Conservation (phyloP, 2,888 invertebrate genomes). For the Platycheirus rosarum region DNA sequence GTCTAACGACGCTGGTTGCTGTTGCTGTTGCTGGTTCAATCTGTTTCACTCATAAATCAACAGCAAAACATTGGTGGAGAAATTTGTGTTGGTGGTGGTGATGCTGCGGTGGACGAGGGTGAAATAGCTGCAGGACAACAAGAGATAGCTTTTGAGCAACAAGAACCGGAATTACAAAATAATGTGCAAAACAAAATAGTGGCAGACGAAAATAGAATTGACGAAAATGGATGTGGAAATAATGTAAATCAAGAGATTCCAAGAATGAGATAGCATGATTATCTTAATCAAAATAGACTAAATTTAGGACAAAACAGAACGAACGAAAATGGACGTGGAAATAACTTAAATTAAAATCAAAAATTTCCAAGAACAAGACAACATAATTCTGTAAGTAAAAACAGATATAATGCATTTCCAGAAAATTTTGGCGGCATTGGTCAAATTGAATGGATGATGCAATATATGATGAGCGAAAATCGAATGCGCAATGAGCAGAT, state of each 20-base stretch:
- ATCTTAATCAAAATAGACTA: conserved; percentile 1
- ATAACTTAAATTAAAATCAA: conserved; percentile 74
- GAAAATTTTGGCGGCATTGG: neutral
- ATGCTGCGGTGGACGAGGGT: conserved; percentile 12
- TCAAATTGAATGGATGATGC: conserved; percentile 5
- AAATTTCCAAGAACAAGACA: neutral
- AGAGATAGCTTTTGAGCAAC: conserved; percentile 6
- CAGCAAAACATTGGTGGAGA: too few species aligned
- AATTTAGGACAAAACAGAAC: conserved; percentile 27
- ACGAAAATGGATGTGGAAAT: neutral
- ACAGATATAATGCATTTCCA: conserved; percentile 9
- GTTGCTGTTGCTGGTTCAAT: too few species aligned
- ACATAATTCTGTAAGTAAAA: conserved; percentile 1
- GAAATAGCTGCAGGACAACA: conserved; percentile 6
- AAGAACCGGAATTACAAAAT: conserved; percentile 19
- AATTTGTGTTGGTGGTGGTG: too few species aligned
- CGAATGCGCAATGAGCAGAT: conserved; percentile 21
- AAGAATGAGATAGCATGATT: neutral
- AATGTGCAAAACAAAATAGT: conserved; percentile 26
- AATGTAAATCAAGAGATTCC: conserved; percentile 30
- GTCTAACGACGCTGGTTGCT: too few species aligned
- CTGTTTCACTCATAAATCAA: too few species aligned
- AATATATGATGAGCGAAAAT: conserved; percentile 18
- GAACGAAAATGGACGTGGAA: conserved; percentile 34
- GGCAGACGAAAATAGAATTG: conserved; percentile 2